phyloP scores from a whole-genome alignment of 2,888 invertebrate genomes.

The Lepidocyrtinus sp. region DNA sequence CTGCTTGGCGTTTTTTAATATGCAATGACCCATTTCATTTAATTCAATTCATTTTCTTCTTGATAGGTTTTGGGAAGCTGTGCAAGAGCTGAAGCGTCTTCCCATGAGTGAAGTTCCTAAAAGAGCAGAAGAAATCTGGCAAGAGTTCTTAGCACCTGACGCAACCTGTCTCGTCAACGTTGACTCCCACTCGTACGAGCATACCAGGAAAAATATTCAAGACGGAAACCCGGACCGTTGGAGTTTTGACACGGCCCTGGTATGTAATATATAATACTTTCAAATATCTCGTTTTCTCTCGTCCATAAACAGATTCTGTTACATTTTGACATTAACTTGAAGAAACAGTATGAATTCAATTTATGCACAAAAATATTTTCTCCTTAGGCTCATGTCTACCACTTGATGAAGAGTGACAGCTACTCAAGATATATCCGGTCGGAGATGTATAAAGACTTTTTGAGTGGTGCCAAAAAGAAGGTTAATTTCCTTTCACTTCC shows the following conservation, averaged over 20 bases:
- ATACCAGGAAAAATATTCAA: constrained; percentile 85
- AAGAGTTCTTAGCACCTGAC: constrained; percentile 93
- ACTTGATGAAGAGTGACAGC: constrained; percentile 99
- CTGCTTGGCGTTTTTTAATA: not conserved
- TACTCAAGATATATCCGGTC: constrained; percentile 98
- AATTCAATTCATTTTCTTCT: too few relatives aligned
- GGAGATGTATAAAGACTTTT: constrained; percentile 98
- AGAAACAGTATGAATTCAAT: not conserved
- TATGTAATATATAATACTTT: too few relatives aligned
- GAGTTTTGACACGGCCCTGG: constrained; percentile 98
- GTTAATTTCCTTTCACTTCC: constrained; percentile 74
- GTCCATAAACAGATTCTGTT: not conserved
- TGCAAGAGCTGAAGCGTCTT: constrained; percentile 88
- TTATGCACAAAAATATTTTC: constrained; percentile 4
- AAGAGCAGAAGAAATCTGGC: constrained; percentile 90
- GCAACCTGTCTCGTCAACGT: constrained; percentile 98
- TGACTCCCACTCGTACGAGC: constrained; percentile 91
- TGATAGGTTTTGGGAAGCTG: constrained; percentile 93
- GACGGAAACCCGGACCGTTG: constrained; percentile 84
- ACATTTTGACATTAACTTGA: not conserved
- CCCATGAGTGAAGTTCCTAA: constrained; percentile 84
- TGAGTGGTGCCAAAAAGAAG: constrained; percentile 97
- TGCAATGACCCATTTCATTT: too few relatives aligned
- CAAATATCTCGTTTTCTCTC: constrained; percentile 55
- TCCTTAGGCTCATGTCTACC: constrained; percentile 94